These are phyloP conservation scores for Pelosia muscerda DNA, from an alignment of 2,888 invertebrate species.

Conservation along the genomic window DNA sequence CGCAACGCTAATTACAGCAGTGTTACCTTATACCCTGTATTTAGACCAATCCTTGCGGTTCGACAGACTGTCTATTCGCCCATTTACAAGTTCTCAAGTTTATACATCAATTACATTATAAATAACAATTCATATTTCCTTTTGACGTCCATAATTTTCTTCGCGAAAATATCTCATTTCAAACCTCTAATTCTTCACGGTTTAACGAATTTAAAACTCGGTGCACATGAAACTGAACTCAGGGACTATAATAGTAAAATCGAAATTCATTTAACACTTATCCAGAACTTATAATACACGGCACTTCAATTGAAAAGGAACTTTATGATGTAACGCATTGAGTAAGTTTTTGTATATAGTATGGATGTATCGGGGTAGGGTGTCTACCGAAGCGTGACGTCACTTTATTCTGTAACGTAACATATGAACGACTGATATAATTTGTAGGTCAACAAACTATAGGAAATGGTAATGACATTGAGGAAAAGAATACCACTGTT, in stretches of 20 bases:
- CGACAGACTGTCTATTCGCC: no score
- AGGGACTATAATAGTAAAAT: not conserved
- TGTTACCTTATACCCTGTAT: no score
- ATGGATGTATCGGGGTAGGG: slow-evolving; percentile 61
- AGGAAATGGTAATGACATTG: slow-evolving; percentile 40
- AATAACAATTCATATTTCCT: slow-evolving; percentile 46
- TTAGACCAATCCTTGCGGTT: no score
- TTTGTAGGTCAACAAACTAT: slow-evolving; percentile 61
- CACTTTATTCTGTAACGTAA: slow-evolving; percentile 66
- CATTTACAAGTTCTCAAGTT: not conserved
- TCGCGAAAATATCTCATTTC: slow-evolving; percentile 63
- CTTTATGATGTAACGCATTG: slow-evolving; percentile 5
- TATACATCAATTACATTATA: slow-evolving; percentile 19
- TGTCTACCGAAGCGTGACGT: slow-evolving; percentile 69
- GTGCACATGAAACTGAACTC: slow-evolving; percentile 19
- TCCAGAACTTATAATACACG: not conserved
- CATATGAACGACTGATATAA: slow-evolving; percentile 66
- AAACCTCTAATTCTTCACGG: slow-evolving; percentile 56
- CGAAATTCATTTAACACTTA: slow-evolving; percentile 14
- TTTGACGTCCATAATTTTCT: slow-evolving; percentile 53
- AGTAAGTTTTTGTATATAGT: slow-evolving; percentile 28
- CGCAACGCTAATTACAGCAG: no score
- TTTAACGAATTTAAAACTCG: slow-evolving; percentile 31
- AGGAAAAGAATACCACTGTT: slow-evolving; percentile 12
- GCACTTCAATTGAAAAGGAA: slow-evolving; percentile 18